These are phyloP conservation scores for Neodiprion fabricii DNA, from an alignment of 1,140 invertebrate genomes.

Conservation along the genomic window DNA sequence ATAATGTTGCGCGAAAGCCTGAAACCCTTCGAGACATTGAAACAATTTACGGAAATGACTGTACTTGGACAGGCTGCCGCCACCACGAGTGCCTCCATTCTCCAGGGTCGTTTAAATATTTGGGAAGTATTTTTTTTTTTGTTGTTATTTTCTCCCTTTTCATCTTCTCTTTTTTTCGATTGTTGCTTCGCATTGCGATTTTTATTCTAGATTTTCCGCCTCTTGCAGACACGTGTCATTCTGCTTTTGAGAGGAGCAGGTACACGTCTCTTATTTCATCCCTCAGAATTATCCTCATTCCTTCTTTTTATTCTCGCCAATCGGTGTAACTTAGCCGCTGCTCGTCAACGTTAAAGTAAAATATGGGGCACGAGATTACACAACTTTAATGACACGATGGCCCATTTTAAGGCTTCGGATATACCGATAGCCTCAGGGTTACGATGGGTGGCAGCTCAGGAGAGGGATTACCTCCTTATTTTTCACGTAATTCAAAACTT, in stretches of 20 bases:
- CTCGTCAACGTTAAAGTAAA: conserved; percentile 1
- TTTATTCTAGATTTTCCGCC: too few relatives aligned
- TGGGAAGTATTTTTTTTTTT: not conserved
- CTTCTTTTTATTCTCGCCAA: not conserved
- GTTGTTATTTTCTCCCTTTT: too few relatives aligned
- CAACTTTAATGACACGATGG: not conserved
- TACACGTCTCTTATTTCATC: too few relatives aligned
- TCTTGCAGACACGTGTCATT: too few relatives aligned
- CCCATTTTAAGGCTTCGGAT: not conserved
- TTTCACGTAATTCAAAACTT: not conserved
- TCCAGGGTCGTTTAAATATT: not conserved
- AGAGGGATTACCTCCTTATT: not conserved
- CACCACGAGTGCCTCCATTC: not conserved
- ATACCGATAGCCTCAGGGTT: not conserved
- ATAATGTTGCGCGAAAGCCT: conserved; percentile 1
- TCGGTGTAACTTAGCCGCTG: not conserved
- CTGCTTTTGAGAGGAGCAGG: too few relatives aligned
- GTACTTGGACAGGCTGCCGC: not conserved
- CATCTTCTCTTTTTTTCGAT: too few relatives aligned
- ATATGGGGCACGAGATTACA: not conserved
- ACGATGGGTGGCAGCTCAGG: not conserved
- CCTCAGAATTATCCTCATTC: too few relatives aligned
- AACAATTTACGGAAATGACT: conserved; percentile 2
- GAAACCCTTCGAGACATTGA: not conserved
- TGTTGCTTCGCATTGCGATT: too few relatives aligned